Evolutionary conservation across 1,140 invertebrate genomes (phyloP), one percentile per base, ranked within the genome.

Genomic region (Leptinotarsa defecta): DNA sequence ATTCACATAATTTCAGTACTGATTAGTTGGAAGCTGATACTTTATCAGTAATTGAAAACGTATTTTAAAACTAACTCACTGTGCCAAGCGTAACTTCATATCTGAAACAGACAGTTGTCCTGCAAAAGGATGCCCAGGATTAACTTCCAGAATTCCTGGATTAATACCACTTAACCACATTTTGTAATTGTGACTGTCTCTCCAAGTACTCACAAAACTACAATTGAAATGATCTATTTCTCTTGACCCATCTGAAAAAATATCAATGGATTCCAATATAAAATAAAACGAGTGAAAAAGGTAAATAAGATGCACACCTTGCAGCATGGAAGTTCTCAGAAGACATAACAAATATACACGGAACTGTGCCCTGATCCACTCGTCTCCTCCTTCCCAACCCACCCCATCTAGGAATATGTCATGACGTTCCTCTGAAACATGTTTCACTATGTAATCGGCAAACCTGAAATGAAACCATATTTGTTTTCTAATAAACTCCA

Each of bases 301-400:
- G 8, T 43, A 11, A 43, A 43, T 43, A 2, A 43, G 34, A 43
- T 57, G 52, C 52, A 17, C 52, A 94, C 93, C 94, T 85, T 91
- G 91, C 74, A 94, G 88, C 69, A 95, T 86, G 20, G 94, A 93
- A 20, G 95, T 95, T 76, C 94, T 89, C 73, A 99, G 83, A 48
- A 99, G 87, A 79, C 95, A 95, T 74, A 98, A 88, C 61, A 98
- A 89, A 85, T 99, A 99, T 67, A 94, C 91, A 79, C 93, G 92
- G 86, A 99, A 99, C 85, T 99, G 97, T 57, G 95, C 92, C 78
- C 98, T 88, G 61, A 99, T 93, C 98, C 98, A 99, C 80, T 97
- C 94, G 83, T 98, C 95, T 34, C 95, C 94, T 19, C 96, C 96
- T 87, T 96, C 94, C 93, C 94, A 96, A 48, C 91, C 93, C 67